Conservation (phyloP, 2,113 vertebrate genomes). For the Potamarius usumacintae region DNA sequence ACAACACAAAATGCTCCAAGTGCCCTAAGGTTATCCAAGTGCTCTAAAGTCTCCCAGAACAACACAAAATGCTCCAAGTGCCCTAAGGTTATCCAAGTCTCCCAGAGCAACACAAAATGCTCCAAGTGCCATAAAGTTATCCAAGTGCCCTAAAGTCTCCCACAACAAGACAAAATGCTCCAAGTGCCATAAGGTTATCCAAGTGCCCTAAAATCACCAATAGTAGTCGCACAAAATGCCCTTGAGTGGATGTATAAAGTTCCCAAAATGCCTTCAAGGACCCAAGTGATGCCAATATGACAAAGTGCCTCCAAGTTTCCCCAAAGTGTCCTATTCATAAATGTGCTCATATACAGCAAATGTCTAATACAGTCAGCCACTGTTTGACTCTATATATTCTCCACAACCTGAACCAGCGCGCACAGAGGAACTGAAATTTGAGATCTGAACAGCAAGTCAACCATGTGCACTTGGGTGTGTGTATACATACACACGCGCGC, state of each 20-base stretch:
- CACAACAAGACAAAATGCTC: background rate
- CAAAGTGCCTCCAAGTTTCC: too few relatives aligned
- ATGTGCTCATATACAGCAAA: background rate
- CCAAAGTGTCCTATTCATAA: background rate
- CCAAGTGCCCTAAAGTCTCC: background rate
- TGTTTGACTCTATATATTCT: background rate
- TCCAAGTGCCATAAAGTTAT: background rate
- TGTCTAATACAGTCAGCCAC: background rate
- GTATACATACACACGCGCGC: too few relatives aligned
- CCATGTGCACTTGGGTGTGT: background rate
- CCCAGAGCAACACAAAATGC: background rate
- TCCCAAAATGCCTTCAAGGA: background rate
- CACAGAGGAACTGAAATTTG: constrained; percentile 21
- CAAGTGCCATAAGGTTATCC: background rate
- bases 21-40: background rate
- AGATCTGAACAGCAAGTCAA: background rate
- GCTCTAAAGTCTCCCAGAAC: background rate
- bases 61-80: background rate
- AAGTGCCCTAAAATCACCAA: background rate
- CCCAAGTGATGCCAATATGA: background rate
- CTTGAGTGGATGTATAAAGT: background rate
- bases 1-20: background rate
- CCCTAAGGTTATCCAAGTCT: background rate
- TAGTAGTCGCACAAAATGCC: background rate
- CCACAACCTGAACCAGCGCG: background rate